These are phyloP conservation scores for Abramis brama DNA, from an alignment of 2,113 vertebrate species.

Conservation along the genomic window DNA sequence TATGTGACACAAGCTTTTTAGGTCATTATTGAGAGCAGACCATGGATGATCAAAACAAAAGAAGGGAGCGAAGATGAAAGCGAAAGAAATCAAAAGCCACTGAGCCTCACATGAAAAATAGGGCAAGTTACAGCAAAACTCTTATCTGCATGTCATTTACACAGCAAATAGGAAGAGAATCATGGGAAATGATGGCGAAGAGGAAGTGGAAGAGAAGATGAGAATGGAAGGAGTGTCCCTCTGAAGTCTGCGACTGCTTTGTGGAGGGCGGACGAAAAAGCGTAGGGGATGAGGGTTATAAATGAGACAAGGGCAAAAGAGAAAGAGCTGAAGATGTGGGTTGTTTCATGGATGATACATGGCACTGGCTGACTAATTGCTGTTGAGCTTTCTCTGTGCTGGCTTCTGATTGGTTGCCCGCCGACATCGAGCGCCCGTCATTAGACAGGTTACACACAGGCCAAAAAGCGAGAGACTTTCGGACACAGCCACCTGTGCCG, in stretches of 20 bases:
- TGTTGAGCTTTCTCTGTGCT: conserved; percentile 6
- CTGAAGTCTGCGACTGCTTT: background rate
- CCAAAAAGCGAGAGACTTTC: background rate
- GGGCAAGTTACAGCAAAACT: conserved; percentile 24
- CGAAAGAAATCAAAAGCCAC: conserved; percentile 28
- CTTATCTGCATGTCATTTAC: conserved; percentile 42
- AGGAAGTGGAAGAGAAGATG: background rate
- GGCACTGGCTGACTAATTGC: background rate
- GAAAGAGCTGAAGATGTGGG: conserved; percentile 18
- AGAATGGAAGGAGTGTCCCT: background rate
- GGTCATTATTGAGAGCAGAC: conserved; percentile 37
- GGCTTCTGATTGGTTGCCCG: background rate
- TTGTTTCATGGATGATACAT: conserved; percentile 26
- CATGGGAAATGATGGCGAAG: background rate
- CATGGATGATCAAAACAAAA: conserved; percentile 51
- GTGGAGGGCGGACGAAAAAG: background rate
- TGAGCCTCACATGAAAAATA: conserved; percentile 12
- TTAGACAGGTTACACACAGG: conserved; percentile 6
- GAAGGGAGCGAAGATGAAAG: conserved; percentile 54
- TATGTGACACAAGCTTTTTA: conserved; percentile 37
- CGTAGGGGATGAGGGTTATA: conserved; percentile 15
- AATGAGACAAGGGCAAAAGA: conserved; percentile 15
- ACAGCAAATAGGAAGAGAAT: conserved; percentile 4
- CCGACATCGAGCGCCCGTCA: background rate
- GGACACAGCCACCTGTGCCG: background rate